Evolutionary conservation across 2,113 vertebrate genomes (phyloP), one percentile per base, ranked within the genome.

Genomic region (Ifrita kowaldi): DNA sequence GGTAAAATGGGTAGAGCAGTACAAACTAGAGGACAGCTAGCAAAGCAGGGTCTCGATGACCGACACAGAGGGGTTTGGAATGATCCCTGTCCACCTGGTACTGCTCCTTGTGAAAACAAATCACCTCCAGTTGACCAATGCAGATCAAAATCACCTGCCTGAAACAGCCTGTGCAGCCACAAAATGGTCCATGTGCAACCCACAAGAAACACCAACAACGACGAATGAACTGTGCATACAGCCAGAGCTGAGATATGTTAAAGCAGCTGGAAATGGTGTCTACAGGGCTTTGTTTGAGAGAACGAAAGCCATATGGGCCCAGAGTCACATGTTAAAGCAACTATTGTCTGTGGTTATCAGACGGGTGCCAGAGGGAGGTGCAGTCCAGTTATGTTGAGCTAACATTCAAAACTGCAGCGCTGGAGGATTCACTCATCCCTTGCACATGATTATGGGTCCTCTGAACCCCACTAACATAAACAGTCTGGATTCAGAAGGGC

Each of bases 151-250:
- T 63, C 41, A 59, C 32, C 13, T 52, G 52, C 13, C 17, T 50
- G 47, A 87, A 57, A 47, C 8, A 57, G 42, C 9, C 15, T 53
- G 6, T n/a, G 26, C 18, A 59, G 28, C 7, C n/a, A 57, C n/a
- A 21, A 46, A 74, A 69, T 5, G 22, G 35, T 35, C 46, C 42
- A 19, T 7, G 49, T 2, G 3, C 9, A 53, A 33, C 7, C 6
- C 22, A 15, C 16, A 62, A 4, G 20, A 80, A 81, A 77, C 23
- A n/a, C 7, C 46, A 63, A 20, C 6, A 1, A 1, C 0, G 1
- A 24, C 0, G 0, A 79, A 63, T 11, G 23, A 37, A 26, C 15
- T 60, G 8, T 5, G 18, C 11, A 33, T 62, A 28, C 26, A 77
- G n/a, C 7, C 53, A 57, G 41, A 33, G 37, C 1, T 74, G 28